These are phyloP conservation scores for Balearica regulorum DNA, from an alignment of 2,797 vertebrate species.

Conservation along the genomic window DNA sequence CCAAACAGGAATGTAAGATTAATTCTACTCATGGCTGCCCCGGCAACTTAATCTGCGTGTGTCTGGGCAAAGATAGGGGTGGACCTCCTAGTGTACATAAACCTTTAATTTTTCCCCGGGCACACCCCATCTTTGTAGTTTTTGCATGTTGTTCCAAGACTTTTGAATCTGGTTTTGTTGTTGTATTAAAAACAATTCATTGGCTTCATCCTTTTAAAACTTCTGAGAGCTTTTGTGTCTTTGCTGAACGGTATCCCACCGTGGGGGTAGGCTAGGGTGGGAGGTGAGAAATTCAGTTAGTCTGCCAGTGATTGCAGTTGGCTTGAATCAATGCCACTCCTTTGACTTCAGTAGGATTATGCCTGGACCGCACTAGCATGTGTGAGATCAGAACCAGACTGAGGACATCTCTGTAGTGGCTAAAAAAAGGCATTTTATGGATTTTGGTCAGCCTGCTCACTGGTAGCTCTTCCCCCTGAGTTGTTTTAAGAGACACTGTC, in stretches of 20 bases:
- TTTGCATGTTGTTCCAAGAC: background rate
- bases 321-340: constrained; percentile 12
- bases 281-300: constrained; percentile 38
- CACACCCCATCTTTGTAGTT: background rate
- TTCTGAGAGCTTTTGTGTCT: background rate
- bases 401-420: background rate
- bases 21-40: background rate
- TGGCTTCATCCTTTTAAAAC: background rate
- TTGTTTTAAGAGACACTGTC: constrained; percentile 4
- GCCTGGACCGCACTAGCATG: background rate
- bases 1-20: constrained; percentile 24
- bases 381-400: background rate
- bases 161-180: background rate
- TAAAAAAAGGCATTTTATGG: background rate
- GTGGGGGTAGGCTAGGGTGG: background rate
- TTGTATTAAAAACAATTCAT: background rate
- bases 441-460: background rate
- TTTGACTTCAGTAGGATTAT: constrained; percentile 11
- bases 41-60: background rate
- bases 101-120: background rate
- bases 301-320: constrained; percentile 7
- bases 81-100: background rate
- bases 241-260: background rate
- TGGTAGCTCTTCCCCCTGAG: background rate
- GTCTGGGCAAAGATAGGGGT: background rate